Base-by-base conservation (phyloP, 2,888 invertebrate genomes). In the Aspidiotus destructor region DNA sequence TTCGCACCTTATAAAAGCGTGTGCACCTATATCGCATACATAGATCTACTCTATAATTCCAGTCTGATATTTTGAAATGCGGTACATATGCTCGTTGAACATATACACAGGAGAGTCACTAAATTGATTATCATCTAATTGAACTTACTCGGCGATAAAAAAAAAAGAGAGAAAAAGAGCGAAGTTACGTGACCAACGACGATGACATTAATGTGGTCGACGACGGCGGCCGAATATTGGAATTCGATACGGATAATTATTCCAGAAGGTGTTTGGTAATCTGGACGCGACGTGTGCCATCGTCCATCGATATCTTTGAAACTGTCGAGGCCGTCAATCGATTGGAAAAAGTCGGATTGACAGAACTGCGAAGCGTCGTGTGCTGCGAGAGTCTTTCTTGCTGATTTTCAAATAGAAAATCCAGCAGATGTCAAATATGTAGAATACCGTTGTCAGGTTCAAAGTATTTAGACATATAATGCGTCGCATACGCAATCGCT, bases 201-300 rank as follows among this genome's bases (percentile, higher is more conserved):
- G 41, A 41, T 41, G 61, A 41, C 42, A 61, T 61, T n/a, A 41
- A 42, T 42, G 42, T 9, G n/a, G 42, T n/a, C 9, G 15, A 17
- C 57, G 57, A 57, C 57, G 17, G 15, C 9, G 15, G 17, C 9
- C n/a, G n/a, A 16, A 41, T 13, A 13, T 13, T n/a, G 11, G 28
- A 61, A 61, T 61, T 61, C 40, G 61, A 61, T 61, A 61, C 61
- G 61, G 61, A 10, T n/a, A 41, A 61, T 61, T 61, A 61, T 41
- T 17, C 42, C 13, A 41, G 44, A 61, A 61, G 61, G 61, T 41
- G 60, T 61, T 41, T 41, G 42, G 61, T 61, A 61, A 61, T 41
- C n/a, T 44, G n/a, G 11, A 41, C 13, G 15, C 61, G 61, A n/a
- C n/a, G 10, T 11, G n/a, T n/a, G 15, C 42, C 42, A 17, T 61